Evolutionary conservation across 2,797 vertebrate genomes (phyloP).

Genomic region (Acanthurus leucopareius): DNA sequence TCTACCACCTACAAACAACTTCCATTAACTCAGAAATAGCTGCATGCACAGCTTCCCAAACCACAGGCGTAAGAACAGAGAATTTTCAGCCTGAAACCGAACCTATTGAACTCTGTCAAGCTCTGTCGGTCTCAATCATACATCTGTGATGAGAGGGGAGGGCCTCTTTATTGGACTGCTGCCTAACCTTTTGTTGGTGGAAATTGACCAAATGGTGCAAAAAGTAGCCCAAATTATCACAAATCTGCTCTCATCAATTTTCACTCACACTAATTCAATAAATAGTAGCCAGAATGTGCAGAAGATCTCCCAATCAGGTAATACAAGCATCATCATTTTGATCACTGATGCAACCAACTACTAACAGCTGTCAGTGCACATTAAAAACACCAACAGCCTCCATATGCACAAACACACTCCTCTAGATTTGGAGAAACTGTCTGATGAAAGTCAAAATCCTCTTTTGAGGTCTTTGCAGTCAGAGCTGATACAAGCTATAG

Average conservation of each 20-base stretch:
- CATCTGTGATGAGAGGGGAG: too few species aligned
- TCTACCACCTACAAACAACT: slow-evolving; percentile 6
- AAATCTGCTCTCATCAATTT: not conserved
- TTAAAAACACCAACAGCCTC: slow-evolving; percentile 35
- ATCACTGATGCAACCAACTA: slow-evolving; percentile 46
- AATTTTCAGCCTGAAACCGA: too few species aligned
- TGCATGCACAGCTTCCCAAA: slow-evolving; percentile 29
- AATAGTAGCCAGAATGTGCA: not conserved
- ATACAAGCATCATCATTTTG: slow-evolving; percentile 28
- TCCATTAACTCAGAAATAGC: slow-evolving; percentile 1
- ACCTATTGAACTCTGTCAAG: not conserved
- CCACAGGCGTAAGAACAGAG: slow-evolving; percentile 38
- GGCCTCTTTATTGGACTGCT: not conserved
- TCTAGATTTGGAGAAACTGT: slow-evolving; percentile 22
- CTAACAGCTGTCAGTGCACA: slow-evolving; percentile 50
- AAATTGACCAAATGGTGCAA: not conserved
- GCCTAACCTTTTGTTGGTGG: not conserved
- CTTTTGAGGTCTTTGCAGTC: slow-evolving; percentile 38
- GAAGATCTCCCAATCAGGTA: not conserved
- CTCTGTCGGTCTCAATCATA: not conserved
- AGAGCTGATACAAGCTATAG: slow-evolving; percentile 35
- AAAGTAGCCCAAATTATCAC: not conserved
- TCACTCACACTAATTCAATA: not conserved
- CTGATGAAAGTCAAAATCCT: slow-evolving; percentile 34
- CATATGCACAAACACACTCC: slow-evolving; percentile 36